Evolutionary conservation across 2,113 vertebrate species (phyloP), one percentile per base, ranked within the genome.

Genomic region (Stercorarius parasiticus): DNA sequence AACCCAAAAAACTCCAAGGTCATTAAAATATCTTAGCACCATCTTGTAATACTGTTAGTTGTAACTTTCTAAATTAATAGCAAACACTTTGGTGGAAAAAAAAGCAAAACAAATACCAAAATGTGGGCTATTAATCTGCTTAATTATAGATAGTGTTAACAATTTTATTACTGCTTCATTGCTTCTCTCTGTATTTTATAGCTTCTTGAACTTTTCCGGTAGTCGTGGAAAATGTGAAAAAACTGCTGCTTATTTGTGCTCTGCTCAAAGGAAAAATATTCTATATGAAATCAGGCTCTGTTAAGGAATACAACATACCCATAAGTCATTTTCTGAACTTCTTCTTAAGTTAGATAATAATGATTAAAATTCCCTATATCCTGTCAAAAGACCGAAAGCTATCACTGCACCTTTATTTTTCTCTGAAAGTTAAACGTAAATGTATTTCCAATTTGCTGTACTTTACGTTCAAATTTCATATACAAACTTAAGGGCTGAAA

Each of bases 71-170:
- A 90, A 90, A 95, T 59, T 83, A 88, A 88, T 58, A n/a, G 42
- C 32, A 77, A 88, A 86, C 47, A 13, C 23, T 78, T 88, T 80
- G 47, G 50, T 66, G 66, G 66, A 85, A 83, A 78, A 59, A 40
- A 5, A 17, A 14, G 12, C 9, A 36, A 86, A 80, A 82, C 27
- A 47, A 86, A 86, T 62, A 90, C 4, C 32, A 92, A 82, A 78
- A 74, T 20, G n/a, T 40, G 5, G 14, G 56, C 52, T 55, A 32
- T 66, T 90, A 86, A 83, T 93, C 71, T 90, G 20, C 79, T 93
- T 88, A 95, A 94, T 90, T 95, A 90, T 90, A 73, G 79, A 90
- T 90, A 70, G 90, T 22, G 13, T 52, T 85, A 92, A 84, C 23
- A 72, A 91, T 91, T 91, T 81, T 92, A 94, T 88, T 91, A 73